phyloP scores from a whole-genome alignment of 2,113 vertebrate genomes.

The Dicentrarchus labrax region DNA sequence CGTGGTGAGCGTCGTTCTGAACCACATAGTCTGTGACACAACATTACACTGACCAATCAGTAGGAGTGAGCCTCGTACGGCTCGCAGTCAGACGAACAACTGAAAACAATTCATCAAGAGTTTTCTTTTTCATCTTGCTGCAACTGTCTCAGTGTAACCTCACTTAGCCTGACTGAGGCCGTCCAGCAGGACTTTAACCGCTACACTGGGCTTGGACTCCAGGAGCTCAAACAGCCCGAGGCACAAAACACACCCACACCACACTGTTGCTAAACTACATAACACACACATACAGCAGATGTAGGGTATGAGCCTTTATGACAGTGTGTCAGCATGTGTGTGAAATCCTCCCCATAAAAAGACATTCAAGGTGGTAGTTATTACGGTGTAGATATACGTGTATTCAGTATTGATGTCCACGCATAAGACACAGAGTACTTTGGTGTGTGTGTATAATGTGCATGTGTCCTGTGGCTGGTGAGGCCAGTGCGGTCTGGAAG shows the following conservation, averaged over 20 bases:
- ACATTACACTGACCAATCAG: neutral
- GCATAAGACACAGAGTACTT: constrained; percentile 12
- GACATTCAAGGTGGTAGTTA: neutral
- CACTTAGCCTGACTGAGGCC: constrained; percentile 44
- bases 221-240: constrained; percentile 73
- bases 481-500: constrained; percentile 80
- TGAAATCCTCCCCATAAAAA: neutral
- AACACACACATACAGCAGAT: constrained; percentile 64
- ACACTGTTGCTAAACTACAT: constrained; percentile 48
- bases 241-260: constrained; percentile 64
- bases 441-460: constrained; percentile 46
- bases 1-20: neutral
- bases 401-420: constrained; percentile 7
- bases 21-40: constrained; percentile 10
- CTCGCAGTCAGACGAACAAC: neutral
- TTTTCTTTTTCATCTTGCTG: constrained; percentile 40
- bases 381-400: too few relatives aligned
- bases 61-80: neutral
- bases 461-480: constrained; percentile 73
- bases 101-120: constrained; percentile 31
- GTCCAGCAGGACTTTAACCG: constrained; percentile 81
- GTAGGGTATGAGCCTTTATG: constrained; percentile 14
- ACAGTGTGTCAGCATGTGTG: constrained; percentile 25
- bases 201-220: constrained; percentile 74
- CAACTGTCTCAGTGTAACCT: constrained; percentile 46